Base-by-base conservation (phyloP, 2,888 invertebrate species). In the Drosophila affinis region DNA sequence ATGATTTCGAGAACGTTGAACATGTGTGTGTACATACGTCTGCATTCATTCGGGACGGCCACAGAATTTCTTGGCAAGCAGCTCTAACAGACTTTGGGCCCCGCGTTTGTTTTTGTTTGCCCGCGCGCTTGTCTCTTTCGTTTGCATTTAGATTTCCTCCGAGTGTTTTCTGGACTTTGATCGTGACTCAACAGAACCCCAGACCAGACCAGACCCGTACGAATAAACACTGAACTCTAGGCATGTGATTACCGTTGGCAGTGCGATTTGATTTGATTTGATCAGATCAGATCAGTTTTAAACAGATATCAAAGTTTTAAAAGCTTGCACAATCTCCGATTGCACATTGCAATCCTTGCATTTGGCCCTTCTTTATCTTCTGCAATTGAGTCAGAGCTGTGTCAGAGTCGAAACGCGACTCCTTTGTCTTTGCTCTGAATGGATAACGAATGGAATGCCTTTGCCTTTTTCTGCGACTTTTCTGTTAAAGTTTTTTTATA, bases 171-270 rank as follows among this genome's bases (percentile, higher is more conserved):
- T 84, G 84, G 88, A 85, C 84, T 85, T 85, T 85, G 85, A 72
- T 68, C 87, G 82, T 87, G 82, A 87, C 82, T 87, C 80, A 80
- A 83, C 76, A 87, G 48, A 75, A 78, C 68, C 55, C 44, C 49
- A 73, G 72, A 71, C 3, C 21, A 21, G 21, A 21, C 62, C 71
- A 64, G 62, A 21, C 63, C 59, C 56, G 65, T 64, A 69, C 39
- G 60, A 53, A 58, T 39, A 55, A 54, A 51, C 57, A 44, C 52
- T 54, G 47, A 56, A 73, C 65, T 32, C 39, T 6, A 14, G 39
- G 39, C 39, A 39, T 39, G 39, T 39, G 49, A 49, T 39, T 24
- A 57, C 32, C 49, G 49, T 39, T 45, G 39, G 39, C 14, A 39
- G 7, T 3, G 39, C 14, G 14, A 39, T 39, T 7, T 39, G 14